Base-by-base conservation (phyloP, 2,888 invertebrate genomes). In the Acronicta psi region DNA sequence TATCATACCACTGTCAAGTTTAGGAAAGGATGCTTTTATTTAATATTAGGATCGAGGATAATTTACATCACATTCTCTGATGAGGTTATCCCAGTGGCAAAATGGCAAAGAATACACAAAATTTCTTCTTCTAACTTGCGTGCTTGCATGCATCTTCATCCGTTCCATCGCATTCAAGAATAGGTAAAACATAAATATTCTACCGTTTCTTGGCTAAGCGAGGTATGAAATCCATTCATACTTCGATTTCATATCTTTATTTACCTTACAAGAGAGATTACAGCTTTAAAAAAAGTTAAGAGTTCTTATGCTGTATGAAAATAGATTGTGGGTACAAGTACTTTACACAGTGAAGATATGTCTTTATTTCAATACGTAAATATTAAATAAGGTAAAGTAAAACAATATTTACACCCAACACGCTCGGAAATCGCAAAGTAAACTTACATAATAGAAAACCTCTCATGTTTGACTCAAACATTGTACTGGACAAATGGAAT, bases 391-490 rank as follows among this genome's bases (percentile, higher is more conserved):
- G 20, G 38, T 47, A 52, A 58, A 49, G 42, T 53, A 50, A 67
- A 67, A 57, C 43, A 38, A 57, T 38, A 65, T 72, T 52, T 50
- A 52, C 38, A 18, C 49, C 38, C 13, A 55, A 44, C 50, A 49
- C 40, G 51, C 43, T 47, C 49, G 31, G 46, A 68, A 58, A 71
- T 62, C 41, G 47, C 60, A 56, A 58, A 58, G 49, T 52, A 62
- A 65, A 65, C 61, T 58, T 58, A 62, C 45, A 52, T 71, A 65
- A 56, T 63, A n/a, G 46, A 53, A 49, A 63, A 60, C 44, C 57
- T 37, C 42, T 53, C 53, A 49, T 73, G 45, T 62, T 65, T 67
- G 46, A 42, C 57, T 51, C 9, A 60, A 71, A 45, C 61, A 58
- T 64, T 47, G 61, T 70, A 50, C 41, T 40, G 43, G 31, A 55